Base-by-base conservation (phyloP, 2,113 vertebrate species). In the Nibea coibor region DNA sequence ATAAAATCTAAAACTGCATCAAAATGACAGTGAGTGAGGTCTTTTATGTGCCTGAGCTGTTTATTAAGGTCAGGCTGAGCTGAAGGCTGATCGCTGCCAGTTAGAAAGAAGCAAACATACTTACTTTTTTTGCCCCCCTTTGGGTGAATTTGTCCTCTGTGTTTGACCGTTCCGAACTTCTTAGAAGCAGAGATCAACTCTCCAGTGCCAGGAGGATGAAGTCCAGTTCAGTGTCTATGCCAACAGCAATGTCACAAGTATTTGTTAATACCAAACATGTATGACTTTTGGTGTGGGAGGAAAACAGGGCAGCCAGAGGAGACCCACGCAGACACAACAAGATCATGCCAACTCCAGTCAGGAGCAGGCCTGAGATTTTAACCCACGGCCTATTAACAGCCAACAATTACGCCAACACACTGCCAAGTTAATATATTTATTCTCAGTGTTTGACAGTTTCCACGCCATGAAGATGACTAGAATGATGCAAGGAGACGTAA, bases 401-500 rank as follows among this genome's bases (percentile, higher is more conserved):
- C 47, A 58, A 22, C 48, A 17, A 19, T n/a, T 45, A 39, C 11
- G 4, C 28, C 20, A n/a, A 6, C 74, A 61, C 26, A 14, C 65
- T 78, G 20, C 47, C 31, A 56, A 35, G 56, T 64, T 68, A 57
- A 69, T 35, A 26, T 3, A 45, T 24, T 71, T 47, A 28, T 28
- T 69, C 20, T 72, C 39, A 54, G 20, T 20, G 45, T 59, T 58
- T 57, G 28, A 76, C 62, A 45, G 43, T 75, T 73, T 64, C 7
- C 11, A 69, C 1, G 5, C 67, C 9, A 28, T 26, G 35, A 51
- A 56, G 66, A 73, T 58, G 10, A 48, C 26, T 67, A 51, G 39
- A 48, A 56, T 88, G 62, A 82, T 65, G 75, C 75, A 82, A 82
- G 47, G 9, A 62, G 16, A 31, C 51, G 81, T 75, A 74, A 87